Conservation (phyloP, 2,113 vertebrate species). For the Pogona vitticeps region DNA sequence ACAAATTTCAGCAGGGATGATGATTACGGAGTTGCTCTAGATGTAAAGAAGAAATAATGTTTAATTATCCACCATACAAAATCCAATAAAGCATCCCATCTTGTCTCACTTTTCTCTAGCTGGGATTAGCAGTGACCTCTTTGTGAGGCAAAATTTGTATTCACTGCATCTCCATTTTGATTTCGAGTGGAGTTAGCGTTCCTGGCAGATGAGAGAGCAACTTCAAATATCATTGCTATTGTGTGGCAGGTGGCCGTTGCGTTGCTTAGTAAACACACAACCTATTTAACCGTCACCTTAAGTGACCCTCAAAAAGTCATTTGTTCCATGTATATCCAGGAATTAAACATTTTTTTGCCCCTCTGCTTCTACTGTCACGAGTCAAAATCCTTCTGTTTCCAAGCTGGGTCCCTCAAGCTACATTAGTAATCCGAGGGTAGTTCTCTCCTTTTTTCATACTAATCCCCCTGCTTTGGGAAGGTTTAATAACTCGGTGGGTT, state of each 20-base stretch:
- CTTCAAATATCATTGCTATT: constrained; percentile 67
- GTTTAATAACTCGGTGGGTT: constrained; percentile 55
- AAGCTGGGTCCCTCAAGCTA: constrained; percentile 5
- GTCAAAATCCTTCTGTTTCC: constrained; percentile 50
- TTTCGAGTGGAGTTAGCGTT: constrained; percentile 73
- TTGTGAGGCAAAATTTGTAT: constrained; percentile 70
- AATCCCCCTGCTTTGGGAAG: constrained; percentile 50
- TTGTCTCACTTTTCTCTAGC: constrained; percentile 70
- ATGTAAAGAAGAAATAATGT: constrained; percentile 72
- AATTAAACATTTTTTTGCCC: constrained; percentile 56
- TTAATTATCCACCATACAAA: constrained; percentile 73
- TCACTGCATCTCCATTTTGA: constrained; percentile 69
- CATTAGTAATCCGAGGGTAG: constrained; percentile 9
- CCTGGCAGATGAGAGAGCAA: constrained; percentile 65
- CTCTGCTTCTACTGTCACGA: constrained; percentile 40
- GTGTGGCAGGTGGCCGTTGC: constrained; percentile 71
- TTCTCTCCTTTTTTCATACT: constrained; percentile 6
- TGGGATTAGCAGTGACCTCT: constrained; percentile 68
- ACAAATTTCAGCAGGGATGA: constrained; percentile 63
- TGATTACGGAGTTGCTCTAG: constrained; percentile 59
- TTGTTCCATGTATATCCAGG: constrained; percentile 65
- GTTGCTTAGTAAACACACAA: constrained; percentile 58
- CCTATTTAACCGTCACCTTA: constrained; percentile 66
- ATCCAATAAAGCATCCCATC: constrained; percentile 70
- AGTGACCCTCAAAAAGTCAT: constrained; percentile 70